These are phyloP conservation scores for Cosmia trapezina DNA, from an alignment of 2,888 invertebrate species.

Conservation along the genomic window DNA sequence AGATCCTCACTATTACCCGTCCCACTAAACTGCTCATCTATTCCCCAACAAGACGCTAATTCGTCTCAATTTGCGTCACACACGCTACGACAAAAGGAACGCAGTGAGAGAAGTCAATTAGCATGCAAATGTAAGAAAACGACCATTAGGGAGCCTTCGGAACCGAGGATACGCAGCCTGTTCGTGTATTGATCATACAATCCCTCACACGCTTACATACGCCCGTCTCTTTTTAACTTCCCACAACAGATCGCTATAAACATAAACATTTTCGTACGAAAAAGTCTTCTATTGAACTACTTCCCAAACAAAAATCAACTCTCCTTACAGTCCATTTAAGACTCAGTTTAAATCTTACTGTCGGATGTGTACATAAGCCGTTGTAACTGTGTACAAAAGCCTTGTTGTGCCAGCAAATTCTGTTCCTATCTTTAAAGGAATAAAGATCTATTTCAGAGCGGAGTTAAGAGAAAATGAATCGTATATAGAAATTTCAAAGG, in stretches of 20 bases:
- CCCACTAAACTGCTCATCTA: constrained; percentile 59
- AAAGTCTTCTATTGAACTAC: constrained; percentile 73
- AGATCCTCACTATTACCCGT: constrained; percentile 18
- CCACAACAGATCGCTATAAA: constrained; percentile 90
- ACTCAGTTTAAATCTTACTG: constrained; percentile 30
- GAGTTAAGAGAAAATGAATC: constrained; percentile 86
- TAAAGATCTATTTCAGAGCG: constrained; percentile 88
- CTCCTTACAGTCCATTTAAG: neutral
- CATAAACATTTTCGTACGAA: constrained; percentile 81
- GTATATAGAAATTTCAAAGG: constrained; percentile 80
- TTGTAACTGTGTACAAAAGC: constrained; percentile 57
- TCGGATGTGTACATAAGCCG: constrained; percentile 50
- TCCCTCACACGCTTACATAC: constrained; percentile 89
- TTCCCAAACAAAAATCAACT: constrained; percentile 57
- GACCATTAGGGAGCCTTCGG: constrained; percentile 83
- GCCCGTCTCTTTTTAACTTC: constrained; percentile 89
- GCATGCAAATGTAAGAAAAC: constrained; percentile 90
- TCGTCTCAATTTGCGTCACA: constrained; percentile 82
- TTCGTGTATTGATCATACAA: constrained; percentile 87
- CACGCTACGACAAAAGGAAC: constrained; percentile 80
- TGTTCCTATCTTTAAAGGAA: constrained; percentile 87
- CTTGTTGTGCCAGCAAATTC: constrained; percentile 89
- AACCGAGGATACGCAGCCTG: constrained; percentile 74
- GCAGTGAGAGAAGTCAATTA: constrained; percentile 85
- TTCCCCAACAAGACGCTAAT: constrained; percentile 75